Base-by-base conservation (phyloP, 2,888 invertebrate species). In the Apamea monoglypha region DNA sequence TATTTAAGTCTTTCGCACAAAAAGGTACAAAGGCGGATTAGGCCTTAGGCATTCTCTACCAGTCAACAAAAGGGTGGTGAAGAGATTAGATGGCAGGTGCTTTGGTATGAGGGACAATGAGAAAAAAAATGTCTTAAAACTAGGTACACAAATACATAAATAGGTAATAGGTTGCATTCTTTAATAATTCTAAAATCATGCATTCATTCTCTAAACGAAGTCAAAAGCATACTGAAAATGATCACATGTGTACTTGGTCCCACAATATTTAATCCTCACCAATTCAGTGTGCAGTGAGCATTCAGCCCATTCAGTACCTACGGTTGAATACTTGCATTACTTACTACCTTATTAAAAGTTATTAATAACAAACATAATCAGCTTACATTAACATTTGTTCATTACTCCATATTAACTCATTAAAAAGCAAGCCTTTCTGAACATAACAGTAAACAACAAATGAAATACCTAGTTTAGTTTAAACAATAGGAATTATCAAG, bases 401-500 rank as follows among this genome's bases (percentile, higher is more conserved):
- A 68, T 69, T 56, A 56, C 56, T 56, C 56, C n/a, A 59, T 59
- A 14, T 59, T 53, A 36, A 59, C 25, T 71, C 59, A 50, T 71
- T 50, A 64, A 83, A 72, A 70, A 29, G 18, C n/a, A 18, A 64
- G 18, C 64, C 21, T 72, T 71, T 69, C 44, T 36, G 25, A 53
- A 29, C 14, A 44, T 74, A 77, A 71, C 59, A 67, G 67, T 79
- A 74, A 76, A 78, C 36, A 76, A 78, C 63, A 69, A 77, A 86
- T 74, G 67, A 81, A 78, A 81, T 81, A 77, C 67, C 74, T 69
- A 74, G 81, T 82, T 76, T 70, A 79, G 77, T 85, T 81, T 74
- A 86, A 84, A 85, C 86, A 87, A 88, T 82, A 83, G 82, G 73
- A 77, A 87, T 90, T 88, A 87, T 86, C 83, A 88, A 89, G 88